These are phyloP conservation scores for Drosophila quadrilineata DNA, from an alignment of 1,140 invertebrate species.

Conservation along the genomic window DNA sequence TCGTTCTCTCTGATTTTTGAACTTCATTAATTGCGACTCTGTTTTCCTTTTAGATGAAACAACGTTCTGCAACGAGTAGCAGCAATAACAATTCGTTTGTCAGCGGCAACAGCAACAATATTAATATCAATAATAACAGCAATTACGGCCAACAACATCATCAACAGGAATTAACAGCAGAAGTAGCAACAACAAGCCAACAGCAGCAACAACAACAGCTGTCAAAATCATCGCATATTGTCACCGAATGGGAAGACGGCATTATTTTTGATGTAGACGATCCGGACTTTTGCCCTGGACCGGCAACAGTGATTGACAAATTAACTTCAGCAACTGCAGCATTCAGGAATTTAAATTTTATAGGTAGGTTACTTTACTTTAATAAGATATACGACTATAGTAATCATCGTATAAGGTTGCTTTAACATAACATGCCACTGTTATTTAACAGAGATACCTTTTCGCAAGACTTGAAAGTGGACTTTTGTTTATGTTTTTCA, in stretches of 20 bases:
- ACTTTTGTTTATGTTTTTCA: not conserved
- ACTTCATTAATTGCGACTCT: conserved; percentile 41
- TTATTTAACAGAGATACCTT: not conserved
- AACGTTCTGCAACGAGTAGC: conserved; percentile 46
- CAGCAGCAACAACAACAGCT: conserved; percentile 29
- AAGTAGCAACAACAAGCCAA: conserved; percentile 14
- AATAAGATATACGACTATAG: too few species aligned
- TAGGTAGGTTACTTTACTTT: conserved; percentile 59
- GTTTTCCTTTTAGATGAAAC: conserved; percentile 53
- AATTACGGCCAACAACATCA: conserved; percentile 30
- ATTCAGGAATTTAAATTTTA: conserved; percentile 57
- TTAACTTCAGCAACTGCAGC: conserved; percentile 25
- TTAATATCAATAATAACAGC: conserved; percentile 20
- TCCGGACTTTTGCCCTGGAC: conserved; percentile 73
- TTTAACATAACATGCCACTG: not conserved
- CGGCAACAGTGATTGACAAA: conserved; percentile 48
- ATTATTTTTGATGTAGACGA: conserved; percentile 80
- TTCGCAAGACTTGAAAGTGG: too few species aligned
- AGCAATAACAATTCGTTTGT: conserved; percentile 51
- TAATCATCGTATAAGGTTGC: too few species aligned
- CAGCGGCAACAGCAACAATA: conserved; percentile 36
- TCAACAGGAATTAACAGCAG: conserved; percentile 17
- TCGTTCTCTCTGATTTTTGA: conserved; percentile 11
- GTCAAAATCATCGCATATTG: conserved; percentile 50
- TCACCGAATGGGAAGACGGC: conserved; percentile 78